Evolutionary conservation across 2,888 invertebrate species (phyloP).

Genomic region (Synanthedon andrenaeformis): DNA sequence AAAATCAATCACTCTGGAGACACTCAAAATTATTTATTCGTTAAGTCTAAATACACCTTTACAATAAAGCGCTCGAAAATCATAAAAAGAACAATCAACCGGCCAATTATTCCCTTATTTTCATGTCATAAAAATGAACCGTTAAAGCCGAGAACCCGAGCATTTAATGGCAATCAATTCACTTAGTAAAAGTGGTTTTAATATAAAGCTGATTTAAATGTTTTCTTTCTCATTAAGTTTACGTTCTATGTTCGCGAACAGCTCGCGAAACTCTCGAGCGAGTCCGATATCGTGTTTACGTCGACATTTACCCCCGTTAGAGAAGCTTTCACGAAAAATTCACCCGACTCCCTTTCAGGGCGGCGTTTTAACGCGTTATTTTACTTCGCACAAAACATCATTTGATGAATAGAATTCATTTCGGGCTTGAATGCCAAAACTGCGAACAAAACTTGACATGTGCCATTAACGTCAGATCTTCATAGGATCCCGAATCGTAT

Average conservation of each 20-base stretch:
- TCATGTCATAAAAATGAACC: too few relatives aligned
- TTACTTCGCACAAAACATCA: background rate
- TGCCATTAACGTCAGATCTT: background rate
- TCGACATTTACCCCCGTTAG: slow-evolving; percentile 7
- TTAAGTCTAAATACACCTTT: too few relatives aligned
- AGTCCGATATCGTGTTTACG: slow-evolving; percentile 6
- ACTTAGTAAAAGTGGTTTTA: too few relatives aligned
- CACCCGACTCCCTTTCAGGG: slow-evolving; percentile 5
- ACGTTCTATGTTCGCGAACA: background rate
- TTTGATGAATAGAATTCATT: background rate
- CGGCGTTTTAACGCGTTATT: slow-evolving; percentile 1
- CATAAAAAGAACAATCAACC: too few relatives aligned
- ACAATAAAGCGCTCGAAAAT: too few relatives aligned
- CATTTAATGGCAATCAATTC: too few relatives aligned
- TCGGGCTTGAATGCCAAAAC: background rate
- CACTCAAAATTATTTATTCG: too few relatives aligned
- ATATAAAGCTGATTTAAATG: too few relatives aligned
- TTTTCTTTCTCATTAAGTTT: background rate
- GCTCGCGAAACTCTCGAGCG: background rate
- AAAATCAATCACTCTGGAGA: too few relatives aligned
- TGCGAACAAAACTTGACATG: background rate
- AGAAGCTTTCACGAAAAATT: slow-evolving; percentile 8
- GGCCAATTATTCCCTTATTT: too few relatives aligned
- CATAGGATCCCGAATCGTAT: too few relatives aligned
- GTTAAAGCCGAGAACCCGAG: too few relatives aligned